phyloP scores from a whole-genome alignment of 2,797 vertebrate genomes.

The Hyperoplus immaculatus region DNA sequence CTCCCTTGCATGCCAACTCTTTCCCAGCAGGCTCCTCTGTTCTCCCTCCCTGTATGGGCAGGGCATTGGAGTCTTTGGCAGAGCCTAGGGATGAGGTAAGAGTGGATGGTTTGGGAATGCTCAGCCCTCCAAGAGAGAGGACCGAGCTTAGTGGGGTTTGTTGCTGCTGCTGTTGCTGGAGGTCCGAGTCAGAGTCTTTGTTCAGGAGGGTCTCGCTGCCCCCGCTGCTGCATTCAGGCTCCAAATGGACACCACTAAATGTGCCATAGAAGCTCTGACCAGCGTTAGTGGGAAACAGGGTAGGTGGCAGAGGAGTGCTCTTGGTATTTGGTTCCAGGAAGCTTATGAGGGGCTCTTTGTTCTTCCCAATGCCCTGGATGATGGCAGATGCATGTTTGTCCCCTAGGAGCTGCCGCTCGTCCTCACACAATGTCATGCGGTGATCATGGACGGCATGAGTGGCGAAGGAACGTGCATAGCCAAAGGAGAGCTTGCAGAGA shows the following conservation, averaged over 20 bases:
- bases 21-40: constrained; percentile 86
- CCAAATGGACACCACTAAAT: constrained; percentile 98
- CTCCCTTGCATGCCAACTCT: constrained; percentile 86
- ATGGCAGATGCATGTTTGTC: constrained; percentile 99
- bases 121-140: constrained; percentile 93
- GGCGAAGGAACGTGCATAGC: constrained; percentile 97
- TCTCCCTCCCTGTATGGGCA: constrained; percentile 87
- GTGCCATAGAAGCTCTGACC: constrained; percentile 99
- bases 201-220: constrained; percentile 87
- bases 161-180: constrained; percentile 90
- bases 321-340: constrained; percentile 99
- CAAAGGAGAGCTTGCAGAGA: constrained; percentile 99
- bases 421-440: constrained; percentile 98
- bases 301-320: constrained; percentile 93
- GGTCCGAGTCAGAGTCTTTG: constrained; percentile 87
- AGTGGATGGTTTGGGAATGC: constrained; percentile 86
- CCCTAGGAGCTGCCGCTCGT: constrained; percentile 96
- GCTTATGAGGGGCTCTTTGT: constrained; percentile 99
- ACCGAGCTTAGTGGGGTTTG: constrained; percentile 88
- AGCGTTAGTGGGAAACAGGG: constrained; percentile 94
- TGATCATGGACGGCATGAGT: constrained; percentile 99
- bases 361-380: constrained; percentile 99
- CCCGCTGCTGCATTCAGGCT: constrained; percentile 86
- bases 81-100: constrained; percentile 96
- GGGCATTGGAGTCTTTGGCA: constrained; percentile 92